Evolutionary conservation across 1,140 invertebrate genomes (phyloP), one percentile per base, ranked within the genome.

Genomic region (Rhagoletis zephyria): DNA sequence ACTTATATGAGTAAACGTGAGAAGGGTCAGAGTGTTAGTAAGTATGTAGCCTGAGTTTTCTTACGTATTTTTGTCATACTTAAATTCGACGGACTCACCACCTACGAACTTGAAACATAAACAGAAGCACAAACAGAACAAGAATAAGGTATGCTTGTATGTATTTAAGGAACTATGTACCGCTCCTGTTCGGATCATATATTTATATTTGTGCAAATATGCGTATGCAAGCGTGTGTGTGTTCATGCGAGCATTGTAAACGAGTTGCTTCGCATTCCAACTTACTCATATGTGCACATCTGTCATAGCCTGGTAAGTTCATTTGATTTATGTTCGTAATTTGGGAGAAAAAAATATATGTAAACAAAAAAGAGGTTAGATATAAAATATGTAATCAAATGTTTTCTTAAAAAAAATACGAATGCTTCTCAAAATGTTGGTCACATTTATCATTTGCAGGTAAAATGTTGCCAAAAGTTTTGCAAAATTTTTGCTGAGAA

Each of bases 271-370:
- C 30, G 14, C 42, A 81, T 81, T 19, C 74, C 74, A 59, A 81
- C 48, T n/a, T 81, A 56, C 48, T 30, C 30, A 1, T 30, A 30
- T 30, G 74, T 59, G 56, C 74, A 81, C 74, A 81, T 81, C 74
- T 81, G 74, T 81, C 74, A 81, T 81, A 56, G 51, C 74, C 74
- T 81, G 59, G 48, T 81, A 81, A 81, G 74, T 81, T 81, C 48
- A 19, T 59, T 81, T 81, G 74, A 81, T 81, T 81, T 81, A 81
- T 81, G 74, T 81, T 81, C 74, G 42, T 56, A 81, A 56, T 81
- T 81, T 19, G 51, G 19, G 48, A 74, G 42, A n/a, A 56, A 16
- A 81, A 81, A 51, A 81, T 81, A 30, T 30, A 30, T 30, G 30
- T 19, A 51, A 56, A 81, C 30, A 30, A 81, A 56, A 81, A 42